Evolutionary conservation across 2,888 invertebrate genomes (phyloP), one percentile per base, ranked within the genome.

Genomic region (Callinectes sapidus): DNA sequence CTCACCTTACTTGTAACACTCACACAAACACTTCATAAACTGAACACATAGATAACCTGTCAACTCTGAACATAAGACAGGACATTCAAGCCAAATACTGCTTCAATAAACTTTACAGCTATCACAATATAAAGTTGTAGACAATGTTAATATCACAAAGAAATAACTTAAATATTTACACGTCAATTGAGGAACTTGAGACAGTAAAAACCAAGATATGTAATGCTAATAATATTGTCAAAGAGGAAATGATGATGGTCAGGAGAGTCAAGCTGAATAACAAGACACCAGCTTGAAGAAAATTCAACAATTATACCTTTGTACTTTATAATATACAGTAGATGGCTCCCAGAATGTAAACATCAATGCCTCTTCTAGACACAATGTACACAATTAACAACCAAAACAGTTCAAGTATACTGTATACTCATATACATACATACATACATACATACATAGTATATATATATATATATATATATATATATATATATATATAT

Each of bases 291-390:
- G 48, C 42, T 81, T 28, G 39, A n/a, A 28, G n/a, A 90, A 28
- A 90, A 81, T 35, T 48, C 81, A 48, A 90, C 90, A 48, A 81
- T 90, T 28, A 48, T 77, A 39, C 48, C 77, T 90, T 90, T 90
- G 90, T 90, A 90, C 90, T 90, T 90, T 71, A 54, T 48, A 90
- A 90, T 81, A 39, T 54, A 77, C 77, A 77, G 28, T 90, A 77
- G 48, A 42, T 71, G 71, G 81, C 14, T 90, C 48, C 42, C 90
- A 90, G 77, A 77, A 42, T 89, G 48, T 54, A 55, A 55, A 35
- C 55, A 88, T 35, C 32, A 32, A 48, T 88, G 88, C 54, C 54
- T 88, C 32, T 61, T 88, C 13, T 54, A 88, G 42, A 88, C 35
- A 16, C 32, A 61, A 87, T 88, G 87, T 35, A 55, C 55, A 55